Conservation (phyloP, 1,140 invertebrate genomes). For the Paramacrobiotus metropolitanus region DNA sequence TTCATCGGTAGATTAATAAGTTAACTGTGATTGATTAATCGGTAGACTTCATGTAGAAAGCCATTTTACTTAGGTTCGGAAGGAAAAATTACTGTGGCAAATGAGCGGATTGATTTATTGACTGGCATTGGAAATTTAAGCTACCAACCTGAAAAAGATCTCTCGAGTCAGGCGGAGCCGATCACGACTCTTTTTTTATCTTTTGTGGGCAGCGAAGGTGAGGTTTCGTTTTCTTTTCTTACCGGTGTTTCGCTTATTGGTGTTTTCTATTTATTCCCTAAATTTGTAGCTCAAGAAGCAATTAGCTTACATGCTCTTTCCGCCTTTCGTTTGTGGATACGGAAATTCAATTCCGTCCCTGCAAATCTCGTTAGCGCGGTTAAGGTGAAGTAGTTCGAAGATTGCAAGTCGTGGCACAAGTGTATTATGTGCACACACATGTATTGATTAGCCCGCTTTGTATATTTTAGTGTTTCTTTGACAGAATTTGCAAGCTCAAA, state of each 20-base stretch:
- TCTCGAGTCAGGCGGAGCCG: slow-evolving; percentile 32
- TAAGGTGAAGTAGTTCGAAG: neutral
- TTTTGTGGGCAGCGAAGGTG: slow-evolving; percentile 52
- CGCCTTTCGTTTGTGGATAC: slow-evolving; percentile 51
- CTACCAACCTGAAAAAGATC: slow-evolving; percentile 32
- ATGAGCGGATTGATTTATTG: slow-evolving; percentile 70
- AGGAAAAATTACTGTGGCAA: slow-evolving; percentile 64
- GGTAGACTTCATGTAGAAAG: too few relatives aligned
- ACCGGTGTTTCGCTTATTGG: slow-evolving; percentile 5
- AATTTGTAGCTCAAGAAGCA: slow-evolving; percentile 50
- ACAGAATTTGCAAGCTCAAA: slow-evolving; percentile 47
- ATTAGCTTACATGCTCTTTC: slow-evolving; percentile 54
- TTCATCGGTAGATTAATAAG: neutral
- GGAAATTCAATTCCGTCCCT: slow-evolving; percentile 28
- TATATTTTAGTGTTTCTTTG: slow-evolving; percentile 13
- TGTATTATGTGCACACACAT: neutral
- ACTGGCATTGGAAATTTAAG: slow-evolving; percentile 50
- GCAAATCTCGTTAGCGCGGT: neutral
- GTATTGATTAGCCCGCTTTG: neutral
- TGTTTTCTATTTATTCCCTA: slow-evolving; percentile 14
- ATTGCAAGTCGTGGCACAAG: neutral
- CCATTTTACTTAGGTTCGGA: slow-evolving; percentile 34
- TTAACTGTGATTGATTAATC: neutral
- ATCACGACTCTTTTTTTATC: slow-evolving; percentile 44
- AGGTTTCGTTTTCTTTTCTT: too few relatives aligned